Conservation (phyloP, 1,140 invertebrate species). For the Drosophila pallidifrons region DNA sequence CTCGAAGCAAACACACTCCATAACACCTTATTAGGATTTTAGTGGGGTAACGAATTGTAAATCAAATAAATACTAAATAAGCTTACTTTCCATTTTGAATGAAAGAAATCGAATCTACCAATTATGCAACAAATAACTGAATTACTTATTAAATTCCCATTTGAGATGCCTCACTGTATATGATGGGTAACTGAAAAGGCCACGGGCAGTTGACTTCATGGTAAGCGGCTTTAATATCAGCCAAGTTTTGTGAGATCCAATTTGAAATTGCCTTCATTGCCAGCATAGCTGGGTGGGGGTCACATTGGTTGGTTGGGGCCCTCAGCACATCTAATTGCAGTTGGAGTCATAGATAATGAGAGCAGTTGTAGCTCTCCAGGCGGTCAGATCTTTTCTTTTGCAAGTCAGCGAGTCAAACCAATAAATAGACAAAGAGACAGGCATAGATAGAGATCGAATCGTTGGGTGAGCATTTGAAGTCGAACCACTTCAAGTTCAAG, state of each 20-base stretch:
- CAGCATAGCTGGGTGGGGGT: slow-evolving; percentile 13
- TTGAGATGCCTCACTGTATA: slow-evolving; percentile 12
- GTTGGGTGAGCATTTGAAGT: slow-evolving; percentile 12
- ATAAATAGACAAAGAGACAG: neutral
- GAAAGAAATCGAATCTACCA: no score
- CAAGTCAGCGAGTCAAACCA: slow-evolving; percentile 38
- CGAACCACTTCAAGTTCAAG: slow-evolving; percentile 67
- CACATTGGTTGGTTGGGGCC: slow-evolving; percentile 1
- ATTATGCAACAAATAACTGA: no score
- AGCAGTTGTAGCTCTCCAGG: slow-evolving; percentile 18
- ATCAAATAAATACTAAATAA: no score
- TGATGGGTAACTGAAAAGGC: slow-evolving; percentile 47
- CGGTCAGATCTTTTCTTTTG: slow-evolving; percentile 37
- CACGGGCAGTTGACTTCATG: slow-evolving; percentile 68
- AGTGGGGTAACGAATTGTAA: no score
- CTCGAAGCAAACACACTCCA: no score
- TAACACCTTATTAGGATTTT: no score
- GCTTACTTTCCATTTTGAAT: no score
- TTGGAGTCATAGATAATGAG: slow-evolving; percentile 60
- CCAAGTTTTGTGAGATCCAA: slow-evolving; percentile 57
- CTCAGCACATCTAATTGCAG: slow-evolving; percentile 70
- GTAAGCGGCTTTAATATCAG: slow-evolving; percentile 65
- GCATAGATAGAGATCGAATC: neutral
- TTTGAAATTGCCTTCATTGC: slow-evolving; percentile 70
- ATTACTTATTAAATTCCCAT: neutral